A percentile compares a stretch with the other conserved stretches of the same genome.
Evolutionary conservation across 2,113 vertebrate genomes (phyloP).

Genomic region (Pelmatolapia mariae): DNA sequence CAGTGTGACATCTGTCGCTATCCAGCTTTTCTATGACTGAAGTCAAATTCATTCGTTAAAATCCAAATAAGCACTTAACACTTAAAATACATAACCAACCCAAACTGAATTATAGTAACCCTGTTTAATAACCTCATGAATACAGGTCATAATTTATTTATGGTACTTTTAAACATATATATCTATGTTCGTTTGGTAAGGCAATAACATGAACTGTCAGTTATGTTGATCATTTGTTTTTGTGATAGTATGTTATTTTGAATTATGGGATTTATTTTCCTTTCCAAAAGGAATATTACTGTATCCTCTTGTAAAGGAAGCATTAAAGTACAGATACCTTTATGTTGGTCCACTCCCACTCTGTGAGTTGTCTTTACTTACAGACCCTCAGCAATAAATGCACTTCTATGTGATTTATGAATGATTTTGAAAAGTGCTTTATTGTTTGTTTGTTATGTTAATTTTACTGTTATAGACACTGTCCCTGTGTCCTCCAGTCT

Average conservation of each 20-base stretch:
- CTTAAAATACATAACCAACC: background rate
- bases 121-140: too few relatives aligned
- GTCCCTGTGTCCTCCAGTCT: background rate
- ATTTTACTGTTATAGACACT: background rate
- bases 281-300: background rate
- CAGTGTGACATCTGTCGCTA: background rate
- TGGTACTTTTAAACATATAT: too few relatives aligned
- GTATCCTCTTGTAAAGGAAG: background rate
- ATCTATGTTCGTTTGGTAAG: too few relatives aligned
- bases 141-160: too few relatives aligned
- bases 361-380: background rate
- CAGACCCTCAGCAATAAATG: background rate
- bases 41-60: background rate
- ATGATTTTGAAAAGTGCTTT: background rate
- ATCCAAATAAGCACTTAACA: background rate
- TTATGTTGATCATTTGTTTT: background rate
- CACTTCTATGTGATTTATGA: background rate
- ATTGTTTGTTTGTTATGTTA: background rate
- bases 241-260: background rate
- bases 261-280: background rate
- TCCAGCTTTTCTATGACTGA: background rate
- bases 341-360: background rate
- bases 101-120: too few relatives aligned
- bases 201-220: background rate
- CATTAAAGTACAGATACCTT: background rate